Base-by-base conservation (phyloP, 30 jellyfish, hydroid and myxozoan genomes). In the Cassiopea xamachana region DNA sequence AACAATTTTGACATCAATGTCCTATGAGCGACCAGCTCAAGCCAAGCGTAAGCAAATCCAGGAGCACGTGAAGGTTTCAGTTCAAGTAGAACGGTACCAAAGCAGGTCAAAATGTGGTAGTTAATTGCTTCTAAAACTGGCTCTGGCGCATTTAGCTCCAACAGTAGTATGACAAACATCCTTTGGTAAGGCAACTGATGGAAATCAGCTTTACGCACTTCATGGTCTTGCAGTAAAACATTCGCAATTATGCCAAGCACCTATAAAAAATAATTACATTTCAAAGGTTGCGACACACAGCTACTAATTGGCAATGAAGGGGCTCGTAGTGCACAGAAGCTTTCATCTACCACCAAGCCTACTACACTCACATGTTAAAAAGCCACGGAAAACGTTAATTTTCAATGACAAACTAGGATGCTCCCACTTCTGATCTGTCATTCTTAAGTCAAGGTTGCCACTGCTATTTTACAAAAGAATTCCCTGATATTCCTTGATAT, bases 31-130 rank as follows among this genome's bases (percentile, higher is more conserved):
- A 95, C 97, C 76, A 95, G 89, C 81, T 95, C 99, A 58, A 95
- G 96, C 99, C 99, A 95, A 12, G 99, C 96, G 69, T 91, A 95
- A 12, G 98, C 98, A 80, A 95, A 95, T 10, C 99, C 99, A 27
- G 99, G 91, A 12, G 98, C 99, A 9, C 98, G 90, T 43, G 97
- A 91, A 61, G 99, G 99, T 76, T 97, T 60, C 91, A 95, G 68
- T 69, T 91, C 97, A 64, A 91, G 99, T 2, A 95, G 92, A 43
- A 91, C 98, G 46, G 92, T 95, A 1, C 96, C 97, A 88, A 95
- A 91, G 69, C 99, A 95, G 1, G 99, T 87, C 7, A 95, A 86
- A 50, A 95, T 87, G 50, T 89, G 98, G 86, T 91, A 95, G 73
- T 95, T 95, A 88, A 95, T 95, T 13, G 99, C 98, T 80, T 95